A percentile compares a stretch with the other conserved stretches of the same genome.
phyloP scores from a whole-genome alignment of 1,140 invertebrate genomes.

The Drosophila fuyamai region DNA sequence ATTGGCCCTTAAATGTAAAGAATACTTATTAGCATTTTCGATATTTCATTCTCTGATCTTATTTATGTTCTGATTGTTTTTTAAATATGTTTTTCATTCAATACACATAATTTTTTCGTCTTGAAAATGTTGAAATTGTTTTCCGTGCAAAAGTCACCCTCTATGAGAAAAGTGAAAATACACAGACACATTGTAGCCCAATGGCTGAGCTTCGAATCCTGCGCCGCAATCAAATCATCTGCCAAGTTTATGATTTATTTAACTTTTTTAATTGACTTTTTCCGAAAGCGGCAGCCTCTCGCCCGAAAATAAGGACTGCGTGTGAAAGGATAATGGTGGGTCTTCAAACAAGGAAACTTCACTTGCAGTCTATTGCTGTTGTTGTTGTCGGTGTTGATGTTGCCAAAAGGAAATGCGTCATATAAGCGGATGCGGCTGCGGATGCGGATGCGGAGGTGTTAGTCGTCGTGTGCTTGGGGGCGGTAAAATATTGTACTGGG shows the following conservation, averaged over 20 bases:
- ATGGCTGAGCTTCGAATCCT: constrained; percentile 53
- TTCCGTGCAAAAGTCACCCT: constrained; percentile 15
- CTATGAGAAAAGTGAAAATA: constrained; percentile 3
- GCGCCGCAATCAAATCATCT: constrained; percentile 84
- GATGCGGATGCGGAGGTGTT: constrained; percentile 53
- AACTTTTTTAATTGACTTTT: constrained; percentile 85
- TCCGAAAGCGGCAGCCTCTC: constrained; percentile 52
- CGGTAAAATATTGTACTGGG: constrained; percentile 23
- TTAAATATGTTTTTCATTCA: background rate
- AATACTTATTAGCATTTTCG: too few species aligned
- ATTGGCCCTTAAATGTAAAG: too few species aligned
- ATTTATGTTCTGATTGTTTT: too few species aligned
- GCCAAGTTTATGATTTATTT: constrained; percentile 85
- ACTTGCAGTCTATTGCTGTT: constrained; percentile 56
- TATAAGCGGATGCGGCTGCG: constrained; percentile 43
- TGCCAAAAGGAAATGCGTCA: constrained; percentile 66
- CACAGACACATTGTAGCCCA: constrained; percentile 62
- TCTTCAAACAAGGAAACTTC: constrained; percentile 70
- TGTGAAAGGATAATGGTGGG: constrained; percentile 83
- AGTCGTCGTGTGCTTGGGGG: constrained; percentile 27
- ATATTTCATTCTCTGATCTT: too few species aligned
- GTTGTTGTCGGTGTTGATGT: constrained; percentile 14
- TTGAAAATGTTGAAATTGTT: background rate
- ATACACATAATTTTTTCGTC: background rate
- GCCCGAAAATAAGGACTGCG: constrained; percentile 55